phyloP scores from a whole-genome alignment of 2,797 vertebrate species.

The Typhlichthys subterraneus region DNA sequence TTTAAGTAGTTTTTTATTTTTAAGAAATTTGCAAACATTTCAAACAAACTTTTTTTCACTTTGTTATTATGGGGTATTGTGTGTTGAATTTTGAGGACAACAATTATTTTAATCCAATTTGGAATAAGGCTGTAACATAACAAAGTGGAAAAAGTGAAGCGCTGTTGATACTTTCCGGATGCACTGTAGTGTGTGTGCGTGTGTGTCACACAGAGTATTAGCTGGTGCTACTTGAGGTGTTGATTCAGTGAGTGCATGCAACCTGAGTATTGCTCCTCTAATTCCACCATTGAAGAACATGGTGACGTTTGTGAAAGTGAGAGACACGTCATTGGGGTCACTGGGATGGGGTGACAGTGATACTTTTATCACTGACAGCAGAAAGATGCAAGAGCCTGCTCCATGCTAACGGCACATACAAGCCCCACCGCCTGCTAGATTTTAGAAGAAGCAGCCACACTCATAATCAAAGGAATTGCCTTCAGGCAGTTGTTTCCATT shows the following conservation, averaged over 20 bases:
- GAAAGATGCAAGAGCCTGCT: constrained; percentile 46
- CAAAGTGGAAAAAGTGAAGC: not conserved
- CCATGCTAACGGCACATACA: constrained; percentile 60
- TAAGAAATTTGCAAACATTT: too few relatives aligned
- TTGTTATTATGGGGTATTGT: too few relatives aligned
- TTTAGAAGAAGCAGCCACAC: not conserved
- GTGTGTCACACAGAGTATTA: constrained; percentile 5
- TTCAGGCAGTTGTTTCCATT: too few relatives aligned
- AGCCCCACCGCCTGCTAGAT: constrained; percentile 34
- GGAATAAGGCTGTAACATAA: too few relatives aligned
- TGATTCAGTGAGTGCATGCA: constrained; percentile 50
- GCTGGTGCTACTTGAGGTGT: constrained; percentile 61
- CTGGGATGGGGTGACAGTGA: constrained; percentile 12
- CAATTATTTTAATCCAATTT: too few relatives aligned
- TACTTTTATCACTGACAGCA: constrained; percentile 7
- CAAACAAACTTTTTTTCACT: too few relatives aligned
- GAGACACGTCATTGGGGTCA: not conserved
- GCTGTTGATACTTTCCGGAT: too few relatives aligned
- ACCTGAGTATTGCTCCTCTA: constrained; percentile 50
- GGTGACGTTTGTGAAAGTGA: not conserved
- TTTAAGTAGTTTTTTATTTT: too few relatives aligned
- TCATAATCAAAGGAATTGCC: too few relatives aligned
- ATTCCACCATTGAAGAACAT: constrained; percentile 28
- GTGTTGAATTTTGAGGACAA: too few relatives aligned
- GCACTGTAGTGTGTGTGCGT: too few relatives aligned